Conservation (phyloP, 1,140 invertebrate species). For the Hetaerina americana region DNA sequence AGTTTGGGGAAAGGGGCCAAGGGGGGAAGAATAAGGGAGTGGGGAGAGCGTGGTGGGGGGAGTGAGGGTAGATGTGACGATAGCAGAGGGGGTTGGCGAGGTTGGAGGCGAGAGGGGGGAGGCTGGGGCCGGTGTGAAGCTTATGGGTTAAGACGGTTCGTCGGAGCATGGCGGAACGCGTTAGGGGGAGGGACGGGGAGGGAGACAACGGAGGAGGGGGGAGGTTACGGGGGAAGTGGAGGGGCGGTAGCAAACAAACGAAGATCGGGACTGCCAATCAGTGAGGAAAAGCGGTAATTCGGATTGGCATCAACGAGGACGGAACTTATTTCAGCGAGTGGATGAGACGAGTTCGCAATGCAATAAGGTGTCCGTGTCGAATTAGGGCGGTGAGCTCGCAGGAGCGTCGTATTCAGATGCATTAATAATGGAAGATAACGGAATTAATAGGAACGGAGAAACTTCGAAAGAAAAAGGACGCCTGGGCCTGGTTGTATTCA, state of each 20-base stretch:
- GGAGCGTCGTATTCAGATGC: no score
- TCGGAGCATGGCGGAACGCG: not conserved
- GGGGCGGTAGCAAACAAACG: not conserved
- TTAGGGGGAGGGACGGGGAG: not conserved
- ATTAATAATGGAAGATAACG: no score
- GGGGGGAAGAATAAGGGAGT: no score
- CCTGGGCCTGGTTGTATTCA: no score
- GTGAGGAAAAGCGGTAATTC: not conserved
- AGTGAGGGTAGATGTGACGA: no score
- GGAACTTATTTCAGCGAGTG: not conserved
- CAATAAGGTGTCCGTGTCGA: not conserved
- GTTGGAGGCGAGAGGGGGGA: no score
- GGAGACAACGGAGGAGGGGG: no score
- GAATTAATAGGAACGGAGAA: no score
- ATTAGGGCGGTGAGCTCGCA: no score
- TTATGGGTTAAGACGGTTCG: not conserved
- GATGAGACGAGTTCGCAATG: not conserved
- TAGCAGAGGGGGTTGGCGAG: no score
- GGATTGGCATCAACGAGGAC: not conserved
- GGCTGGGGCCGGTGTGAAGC: no score
- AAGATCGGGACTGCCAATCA: not conserved
- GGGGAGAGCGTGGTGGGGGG: not conserved
- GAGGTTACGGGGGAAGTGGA: not conserved
- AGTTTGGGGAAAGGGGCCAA: not conserved
- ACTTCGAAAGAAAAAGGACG: no score